Percentiles rank a stretch among this genome's conserved stretches.
These are phyloP conservation scores for Melipona beecheii DNA, from an alignment of 2,888 invertebrate species.

Conservation along the genomic window DNA sequence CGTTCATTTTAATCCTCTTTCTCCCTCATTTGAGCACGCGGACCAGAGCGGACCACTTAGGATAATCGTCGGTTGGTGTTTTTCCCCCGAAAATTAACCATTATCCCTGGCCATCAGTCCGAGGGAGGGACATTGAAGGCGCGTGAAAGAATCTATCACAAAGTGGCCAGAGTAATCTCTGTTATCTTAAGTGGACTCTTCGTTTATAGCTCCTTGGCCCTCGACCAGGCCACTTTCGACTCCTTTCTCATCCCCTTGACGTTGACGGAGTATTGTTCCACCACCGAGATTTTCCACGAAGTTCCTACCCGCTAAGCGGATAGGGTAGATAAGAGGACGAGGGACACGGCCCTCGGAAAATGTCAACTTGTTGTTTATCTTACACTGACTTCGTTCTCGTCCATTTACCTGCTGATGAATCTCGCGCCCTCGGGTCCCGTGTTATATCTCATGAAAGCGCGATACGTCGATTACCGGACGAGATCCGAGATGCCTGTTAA, in stretches of 20 bases:
- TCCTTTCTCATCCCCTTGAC: conserved; percentile 70
- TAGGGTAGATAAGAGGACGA: conserved; percentile 46
- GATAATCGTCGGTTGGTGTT: conserved; percentile 64
- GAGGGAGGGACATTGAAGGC: conserved; percentile 68
- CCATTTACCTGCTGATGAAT: conserved; percentile 13
- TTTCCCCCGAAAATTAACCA: conserved; percentile 69
- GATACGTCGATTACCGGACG: neutral
- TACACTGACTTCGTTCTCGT: conserved; percentile 10
- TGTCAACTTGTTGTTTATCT: conserved; percentile 60
- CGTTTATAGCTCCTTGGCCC: conserved; percentile 64
- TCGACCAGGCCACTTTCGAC: conserved; percentile 68
- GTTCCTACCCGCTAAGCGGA: conserved; percentile 38
- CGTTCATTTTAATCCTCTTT: conserved; percentile 9
- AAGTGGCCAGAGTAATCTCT: conserved; percentile 75
- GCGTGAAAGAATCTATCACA: conserved; percentile 75
- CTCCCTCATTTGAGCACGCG: neutral
- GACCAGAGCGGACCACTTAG: conserved; percentile 53
- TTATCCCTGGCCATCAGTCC: conserved; percentile 75
- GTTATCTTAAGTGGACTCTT: conserved; percentile 80
- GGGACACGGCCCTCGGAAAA: conserved; percentile 40
- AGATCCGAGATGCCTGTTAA: neutral
- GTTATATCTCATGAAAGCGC: neutral
- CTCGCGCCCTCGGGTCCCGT: neutral
- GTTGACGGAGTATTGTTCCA: conserved; percentile 76
- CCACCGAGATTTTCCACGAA: conserved; percentile 56